Percentiles rank a stretch among this genome's conserved stretches.
phyloP scores from a whole-genome alignment of 1,140 invertebrate species.

The Vollenhovia emeryi region DNA sequence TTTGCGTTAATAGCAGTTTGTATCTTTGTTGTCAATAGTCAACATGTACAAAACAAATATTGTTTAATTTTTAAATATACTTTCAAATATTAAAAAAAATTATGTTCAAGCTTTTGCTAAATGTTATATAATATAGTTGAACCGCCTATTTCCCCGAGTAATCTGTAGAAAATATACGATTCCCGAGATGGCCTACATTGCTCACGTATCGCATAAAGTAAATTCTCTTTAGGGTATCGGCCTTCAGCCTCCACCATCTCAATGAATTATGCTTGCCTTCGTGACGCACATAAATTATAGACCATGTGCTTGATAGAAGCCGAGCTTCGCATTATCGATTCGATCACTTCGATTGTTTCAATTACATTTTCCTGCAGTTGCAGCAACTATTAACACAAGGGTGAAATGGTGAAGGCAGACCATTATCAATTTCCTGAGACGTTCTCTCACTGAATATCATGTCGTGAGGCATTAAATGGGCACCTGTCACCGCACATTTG shows the following conservation, averaged over 20 bases:
- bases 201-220: conserved; percentile 2
- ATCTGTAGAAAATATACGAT: neutral
- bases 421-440: conserved; percentile 32
- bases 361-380: conserved; percentile 32
- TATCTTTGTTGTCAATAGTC: neutral
- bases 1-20: neutral
- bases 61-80: neutral
- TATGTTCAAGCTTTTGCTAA: neutral
- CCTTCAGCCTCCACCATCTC: neutral
- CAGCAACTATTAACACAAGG: neutral
- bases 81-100: neutral
- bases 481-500: conserved; percentile 5
- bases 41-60: neutral
- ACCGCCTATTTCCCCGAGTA: neutral
- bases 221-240: conserved; percentile 5
- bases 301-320: neutral
- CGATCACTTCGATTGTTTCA: conserved; percentile 22
- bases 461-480: neutral
- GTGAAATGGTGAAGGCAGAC: neutral
- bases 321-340: neutral
- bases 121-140: no score
- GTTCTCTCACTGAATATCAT: neutral
- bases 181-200: neutral
- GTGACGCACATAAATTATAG: conserved; percentile 32
- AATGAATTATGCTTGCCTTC: conserved; percentile 14